Base-by-base conservation (phyloP, 2,888 invertebrate genomes). In the Chalcosyrphus nemorum region DNA sequence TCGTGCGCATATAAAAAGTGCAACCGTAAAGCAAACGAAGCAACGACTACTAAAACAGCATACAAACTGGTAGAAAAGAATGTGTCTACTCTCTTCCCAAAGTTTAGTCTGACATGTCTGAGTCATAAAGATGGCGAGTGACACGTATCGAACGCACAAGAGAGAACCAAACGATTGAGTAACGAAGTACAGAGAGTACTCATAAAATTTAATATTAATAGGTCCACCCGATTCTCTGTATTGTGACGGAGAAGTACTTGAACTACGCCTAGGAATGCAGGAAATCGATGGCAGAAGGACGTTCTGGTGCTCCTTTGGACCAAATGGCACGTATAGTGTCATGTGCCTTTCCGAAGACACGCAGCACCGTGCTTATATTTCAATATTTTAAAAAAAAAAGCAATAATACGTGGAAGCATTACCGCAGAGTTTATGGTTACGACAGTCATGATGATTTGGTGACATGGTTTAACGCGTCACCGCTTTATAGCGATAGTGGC, bases 151-250 rank as follows among this genome's bases (percentile, higher is more conserved):
- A 63, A 43, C 43, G 32, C 54, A n/a, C n/a, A n/a, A n/a, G n/a
- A 38, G 19, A 63, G 29, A 63, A 15, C 38, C 21, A 7, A 54
- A 61, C 72, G 52, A 61, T 63, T 52, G 61, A 72, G 50, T 50
- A 50, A 17, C 59, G 71, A 57, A n/a, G 45, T 45, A 35, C 21
- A n/a, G 43, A n/a, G 43, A 9, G 50, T 43, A 52, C 61, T 72
- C 72, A 32, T 72, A 61, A 72, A 61, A 61, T 72, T 52, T 72
- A 72, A 43, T 72, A 72, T 72, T 61, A 61, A 61, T 61, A 32
- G 50, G 29, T 41, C 50, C 21, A 38, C 41, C 61, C 50, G n/a
- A n/a, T 61, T 9, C 52, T 3, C 4, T 13, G 50, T 1, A 19
- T 35, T 35, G 17, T 54, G 6, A 41, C n/a, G 38, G 17, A 11